A percentile compares a stretch with the other conserved stretches of the same genome.
Conservation (phyloP, 1,140 invertebrate species). For the Diorhabda carinulata region DNA sequence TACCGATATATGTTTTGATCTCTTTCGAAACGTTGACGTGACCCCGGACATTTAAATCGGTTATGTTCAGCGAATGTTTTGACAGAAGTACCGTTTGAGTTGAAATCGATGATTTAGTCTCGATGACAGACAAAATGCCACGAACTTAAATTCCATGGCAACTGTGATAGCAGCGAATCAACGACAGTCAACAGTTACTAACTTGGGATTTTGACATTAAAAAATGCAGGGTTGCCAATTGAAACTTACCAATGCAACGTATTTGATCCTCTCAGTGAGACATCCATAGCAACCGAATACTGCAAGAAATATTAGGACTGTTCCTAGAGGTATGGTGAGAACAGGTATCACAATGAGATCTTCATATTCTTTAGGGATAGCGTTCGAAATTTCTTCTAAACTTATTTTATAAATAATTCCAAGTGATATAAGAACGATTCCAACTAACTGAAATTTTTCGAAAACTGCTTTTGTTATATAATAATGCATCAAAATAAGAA, state of each 20-base stretch:
- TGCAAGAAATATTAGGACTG: constrained; percentile 9
- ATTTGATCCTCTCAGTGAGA: constrained; percentile 12
- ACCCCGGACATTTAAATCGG: too few relatives aligned
- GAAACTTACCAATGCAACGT: constrained; percentile 9
- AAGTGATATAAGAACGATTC: constrained; percentile 13
- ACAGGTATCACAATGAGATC: constrained; percentile 13
- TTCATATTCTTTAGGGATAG: constrained; percentile 11
- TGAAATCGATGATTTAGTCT: too few relatives aligned
- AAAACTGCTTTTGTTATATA: background rate
- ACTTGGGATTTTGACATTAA: too few relatives aligned
- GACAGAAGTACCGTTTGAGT: too few relatives aligned
- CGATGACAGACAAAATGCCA: too few relatives aligned
- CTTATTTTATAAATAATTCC: constrained; percentile 19
- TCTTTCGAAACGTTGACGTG: too few relatives aligned
- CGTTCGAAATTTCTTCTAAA: constrained; percentile 10
- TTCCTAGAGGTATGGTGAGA: constrained; percentile 12
- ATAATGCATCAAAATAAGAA: too few relatives aligned
- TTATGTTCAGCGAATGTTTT: too few relatives aligned
- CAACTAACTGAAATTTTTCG: constrained; percentile 10
- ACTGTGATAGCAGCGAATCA: too few relatives aligned
- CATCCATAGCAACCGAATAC: constrained; percentile 20
- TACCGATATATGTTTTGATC: too few relatives aligned
- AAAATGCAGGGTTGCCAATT: background rate
- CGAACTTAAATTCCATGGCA: too few relatives aligned
- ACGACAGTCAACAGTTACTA: too few relatives aligned